Evolutionary conservation across 2,888 invertebrate species (phyloP), one percentile per base, ranked within the genome.

Genomic region (Erebia ligea): DNA sequence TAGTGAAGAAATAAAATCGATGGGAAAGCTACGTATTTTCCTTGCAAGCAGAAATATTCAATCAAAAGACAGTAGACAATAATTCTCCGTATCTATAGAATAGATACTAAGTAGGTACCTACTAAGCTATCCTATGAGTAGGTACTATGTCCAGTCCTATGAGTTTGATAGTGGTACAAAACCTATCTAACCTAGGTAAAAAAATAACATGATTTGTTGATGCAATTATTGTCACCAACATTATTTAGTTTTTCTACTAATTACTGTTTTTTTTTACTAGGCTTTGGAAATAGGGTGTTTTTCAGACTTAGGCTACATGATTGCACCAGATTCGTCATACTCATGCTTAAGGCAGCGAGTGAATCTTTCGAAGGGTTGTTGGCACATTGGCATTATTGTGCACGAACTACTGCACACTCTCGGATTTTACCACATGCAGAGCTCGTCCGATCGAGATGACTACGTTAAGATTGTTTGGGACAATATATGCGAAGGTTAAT

Each of bases 341-440:
- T 0, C 77, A 79, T 19, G 83, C 83, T 10, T 84, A 86, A 6
- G 75, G 1, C 92, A 95, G 84, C 89, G 94, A 0, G 80, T 95
- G 21, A 95, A 95, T 78, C 80, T 95, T 0, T 89, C 93, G 0
- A 92, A 91, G 19, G 92, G 94, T 45, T 95, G 95, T 80, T 94
- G 95, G 69, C 88, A 84, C 25, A 94, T 94, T 72, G 96, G 96
- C 17, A 96, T 95, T 13, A 94, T 96, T 4, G 94, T 96, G 10
- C 97, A 98, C 82, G 97, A 98, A 85, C 92, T 97, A 82, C 92
- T 97, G 79, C 97, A 97, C 81, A 95, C 96, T 0, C 85, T 97
- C 1, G 97, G 97, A 0, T 97, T 97, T 85, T 96, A 96, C 84
- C 97, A 97, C 81, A 97, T 97, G 89, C 97, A 97, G 82, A 96